Evolutionary conservation across 2,797 vertebrate species (phyloP).

Genomic region (Sebastes wilsoni): DNA sequence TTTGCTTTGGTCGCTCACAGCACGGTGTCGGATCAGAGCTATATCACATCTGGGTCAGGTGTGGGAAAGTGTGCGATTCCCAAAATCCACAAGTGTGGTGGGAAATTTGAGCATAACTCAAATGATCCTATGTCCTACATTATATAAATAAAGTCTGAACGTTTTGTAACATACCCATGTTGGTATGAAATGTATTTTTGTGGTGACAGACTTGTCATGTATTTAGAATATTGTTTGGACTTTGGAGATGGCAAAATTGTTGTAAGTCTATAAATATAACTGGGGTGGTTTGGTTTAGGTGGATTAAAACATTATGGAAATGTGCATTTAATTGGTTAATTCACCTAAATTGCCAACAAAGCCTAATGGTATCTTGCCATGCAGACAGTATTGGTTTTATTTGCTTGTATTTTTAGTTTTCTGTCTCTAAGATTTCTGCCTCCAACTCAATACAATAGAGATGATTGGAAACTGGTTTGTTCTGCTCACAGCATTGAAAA

Average conservation of each 20-base stretch:
- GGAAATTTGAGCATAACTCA: background rate
- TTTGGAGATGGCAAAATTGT: background rate
- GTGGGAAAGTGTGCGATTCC: background rate
- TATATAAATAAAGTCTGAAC: background rate
- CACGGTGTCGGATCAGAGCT: conserved; percentile 30
- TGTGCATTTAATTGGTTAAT: background rate
- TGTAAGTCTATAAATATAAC: background rate
- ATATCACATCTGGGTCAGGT: conserved; percentile 28
- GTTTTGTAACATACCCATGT: background rate
- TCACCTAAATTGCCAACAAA: background rate
- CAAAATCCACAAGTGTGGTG: background rate
- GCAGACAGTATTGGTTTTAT: background rate
- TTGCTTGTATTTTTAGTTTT: background rate
- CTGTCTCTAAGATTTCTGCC: background rate
- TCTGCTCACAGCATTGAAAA: background rate
- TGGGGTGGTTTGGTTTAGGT: background rate
- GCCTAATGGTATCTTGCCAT: background rate
- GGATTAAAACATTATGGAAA: background rate
- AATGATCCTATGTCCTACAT: background rate
- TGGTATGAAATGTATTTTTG: background rate
- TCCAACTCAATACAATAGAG: background rate
- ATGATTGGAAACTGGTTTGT: background rate
- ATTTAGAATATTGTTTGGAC: background rate
- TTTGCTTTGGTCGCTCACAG: background rate
- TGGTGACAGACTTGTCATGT: background rate